Percentiles rank a stretch among this genome's conserved stretches.
These are phyloP conservation scores for Torymus auratus DNA, from an alignment of 2,888 invertebrate genomes.

Conservation along the genomic window DNA sequence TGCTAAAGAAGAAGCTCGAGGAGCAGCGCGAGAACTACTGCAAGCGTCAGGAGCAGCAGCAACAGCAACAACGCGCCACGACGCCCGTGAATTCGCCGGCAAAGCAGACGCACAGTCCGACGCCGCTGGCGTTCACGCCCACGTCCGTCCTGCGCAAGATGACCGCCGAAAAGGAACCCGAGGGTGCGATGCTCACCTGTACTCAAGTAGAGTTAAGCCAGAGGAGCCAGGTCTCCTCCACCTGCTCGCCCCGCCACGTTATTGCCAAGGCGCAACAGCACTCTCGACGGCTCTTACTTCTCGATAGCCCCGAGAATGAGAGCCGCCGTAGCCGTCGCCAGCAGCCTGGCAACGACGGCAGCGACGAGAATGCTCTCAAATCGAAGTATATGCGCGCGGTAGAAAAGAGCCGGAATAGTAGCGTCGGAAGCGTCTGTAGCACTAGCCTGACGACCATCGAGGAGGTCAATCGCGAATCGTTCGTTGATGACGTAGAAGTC, in stretches of 20 bases:
- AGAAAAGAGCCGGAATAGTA: constrained; percentile 7
- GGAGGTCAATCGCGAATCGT: too few species aligned
- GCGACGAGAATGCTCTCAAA: constrained; percentile 40
- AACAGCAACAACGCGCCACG: constrained; percentile 67
- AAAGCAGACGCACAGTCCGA: constrained; percentile 80
- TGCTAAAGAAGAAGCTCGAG: constrained; percentile 92
- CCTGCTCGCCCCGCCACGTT: background rate
- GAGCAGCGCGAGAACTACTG: constrained; percentile 91
- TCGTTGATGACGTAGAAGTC: too few species aligned
- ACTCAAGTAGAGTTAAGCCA: constrained; percentile 62
- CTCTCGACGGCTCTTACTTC: background rate
- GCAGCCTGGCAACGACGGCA: constrained; percentile 3
- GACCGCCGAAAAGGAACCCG: constrained; percentile 92
- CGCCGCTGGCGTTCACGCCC: constrained; percentile 92
- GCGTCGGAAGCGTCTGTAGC: too few species aligned
- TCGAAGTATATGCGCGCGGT: constrained; percentile 59
- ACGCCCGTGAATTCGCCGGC: constrained; percentile 75
- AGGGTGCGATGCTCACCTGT: constrained; percentile 76
- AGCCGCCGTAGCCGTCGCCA: constrained; percentile 22
- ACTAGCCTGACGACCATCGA: too few species aligned
- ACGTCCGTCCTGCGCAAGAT: constrained; percentile 96
- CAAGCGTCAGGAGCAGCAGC: constrained; percentile 84
- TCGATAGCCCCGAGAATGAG: constrained; percentile 24
- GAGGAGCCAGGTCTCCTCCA: constrained; percentile 52
- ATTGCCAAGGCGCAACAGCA: constrained; percentile 51